phyloP scores from a whole-genome alignment of 2,797 vertebrate species.

The Sitta carolinensis region DNA sequence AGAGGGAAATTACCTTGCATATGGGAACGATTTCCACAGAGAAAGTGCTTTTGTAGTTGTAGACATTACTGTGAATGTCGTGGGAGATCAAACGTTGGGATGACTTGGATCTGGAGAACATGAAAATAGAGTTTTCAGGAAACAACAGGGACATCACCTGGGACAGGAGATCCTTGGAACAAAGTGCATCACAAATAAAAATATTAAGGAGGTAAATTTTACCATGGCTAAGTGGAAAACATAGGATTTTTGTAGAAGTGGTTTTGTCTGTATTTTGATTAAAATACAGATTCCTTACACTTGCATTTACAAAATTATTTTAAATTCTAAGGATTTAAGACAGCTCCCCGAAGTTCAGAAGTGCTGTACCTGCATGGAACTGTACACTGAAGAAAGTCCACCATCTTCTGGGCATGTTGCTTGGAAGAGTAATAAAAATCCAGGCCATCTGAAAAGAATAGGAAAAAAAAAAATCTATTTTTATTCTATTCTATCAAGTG shows the following conservation, averaged over 20 bases:
- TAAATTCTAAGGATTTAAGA: not conserved
- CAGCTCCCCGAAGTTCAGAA: not conserved
- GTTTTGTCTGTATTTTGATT: not conserved
- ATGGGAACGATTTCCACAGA: conserved; percentile 96
- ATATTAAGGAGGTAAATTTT: not conserved
- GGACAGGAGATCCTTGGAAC: not conserved
- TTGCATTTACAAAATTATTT: not conserved
- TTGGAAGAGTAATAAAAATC: conserved; percentile 96
- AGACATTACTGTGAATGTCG: conserved; percentile 93
- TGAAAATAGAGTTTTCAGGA: not conserved
- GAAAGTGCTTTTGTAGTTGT: conserved; percentile 97
- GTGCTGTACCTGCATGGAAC: conserved; percentile 89
- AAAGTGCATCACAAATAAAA: not conserved
- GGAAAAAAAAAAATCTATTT: not conserved
- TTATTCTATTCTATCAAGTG: not conserved
- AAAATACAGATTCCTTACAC: not conserved
- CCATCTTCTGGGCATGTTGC: conserved; percentile 96
- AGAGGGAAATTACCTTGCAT: conserved; percentile 86
- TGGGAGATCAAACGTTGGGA: conserved; percentile 97
- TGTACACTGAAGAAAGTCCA: conserved; percentile 94
- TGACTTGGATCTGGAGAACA: conserved; percentile 84
- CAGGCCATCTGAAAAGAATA: conserved; percentile 85
- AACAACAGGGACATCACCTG: not conserved
- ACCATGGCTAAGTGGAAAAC: not conserved
- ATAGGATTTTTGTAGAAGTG: accelerated